Evolutionary conservation across 92 coral and sea anemone species (phyloP).

Genomic region (Blastomussa wellsi): DNA sequence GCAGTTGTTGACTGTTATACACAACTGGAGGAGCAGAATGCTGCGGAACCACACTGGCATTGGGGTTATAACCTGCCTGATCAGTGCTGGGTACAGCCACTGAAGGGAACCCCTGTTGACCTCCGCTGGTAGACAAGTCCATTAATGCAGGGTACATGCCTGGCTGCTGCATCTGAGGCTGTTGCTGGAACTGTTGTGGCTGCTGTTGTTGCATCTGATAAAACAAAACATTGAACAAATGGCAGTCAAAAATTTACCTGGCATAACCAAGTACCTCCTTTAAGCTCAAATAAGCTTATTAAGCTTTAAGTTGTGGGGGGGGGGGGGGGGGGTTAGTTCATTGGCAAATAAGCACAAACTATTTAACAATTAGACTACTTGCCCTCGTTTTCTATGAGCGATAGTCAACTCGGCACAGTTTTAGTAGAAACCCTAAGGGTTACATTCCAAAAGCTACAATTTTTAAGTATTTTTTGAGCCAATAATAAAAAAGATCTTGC

Average conservation of each 20-base stretch:
- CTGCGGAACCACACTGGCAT: slow-evolving; percentile 58
- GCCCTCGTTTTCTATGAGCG: no score
- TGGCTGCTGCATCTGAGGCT: slow-evolving; percentile 34
- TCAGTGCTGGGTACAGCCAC: slow-evolving; percentile 31
- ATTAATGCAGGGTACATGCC: slow-evolving; percentile 11
- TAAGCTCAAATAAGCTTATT: background rate
- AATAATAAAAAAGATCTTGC: no score
- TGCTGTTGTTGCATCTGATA: slow-evolving; percentile 16
- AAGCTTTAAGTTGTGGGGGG: no score
- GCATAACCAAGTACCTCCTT: background rate
- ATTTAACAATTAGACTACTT: no score
- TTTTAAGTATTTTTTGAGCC: no score
- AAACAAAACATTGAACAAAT: background rate
- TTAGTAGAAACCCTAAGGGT: no score
- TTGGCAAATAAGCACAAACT: no score
- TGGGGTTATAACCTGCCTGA: slow-evolving; percentile 41
- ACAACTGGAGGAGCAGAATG: slow-evolving; percentile 79
- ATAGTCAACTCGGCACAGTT: no score
- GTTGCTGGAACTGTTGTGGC: slow-evolving; percentile 21
- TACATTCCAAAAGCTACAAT: no score
- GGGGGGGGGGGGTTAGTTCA: no score
- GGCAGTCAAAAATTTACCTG: background rate
- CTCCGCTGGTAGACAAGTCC: slow-evolving; percentile 14
- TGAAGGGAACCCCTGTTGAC: slow-evolving; percentile 39
- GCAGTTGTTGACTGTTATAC: slow-evolving; percentile 48